phyloP scores from a whole-genome alignment of 37 sponge, comb jelly and placozoan genomes.

The Diacarnus erythraeanus region DNA sequence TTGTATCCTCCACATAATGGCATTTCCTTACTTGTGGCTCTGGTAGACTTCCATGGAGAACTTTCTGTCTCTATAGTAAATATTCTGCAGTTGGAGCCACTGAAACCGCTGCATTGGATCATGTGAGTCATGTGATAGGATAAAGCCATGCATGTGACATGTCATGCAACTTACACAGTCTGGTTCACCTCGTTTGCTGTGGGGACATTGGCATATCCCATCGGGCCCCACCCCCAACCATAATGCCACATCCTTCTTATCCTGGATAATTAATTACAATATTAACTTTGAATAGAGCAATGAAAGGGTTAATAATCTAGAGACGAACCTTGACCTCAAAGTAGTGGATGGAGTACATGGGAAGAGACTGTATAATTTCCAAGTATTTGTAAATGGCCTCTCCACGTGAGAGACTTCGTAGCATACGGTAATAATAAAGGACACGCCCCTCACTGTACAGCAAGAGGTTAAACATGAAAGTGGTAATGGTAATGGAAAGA shows the following conservation, averaged over 20 bases:
- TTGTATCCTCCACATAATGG: no score
- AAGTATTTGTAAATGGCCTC: conserved; percentile 73
- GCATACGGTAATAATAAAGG: conserved; percentile 40
- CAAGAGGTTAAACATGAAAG: background rate
- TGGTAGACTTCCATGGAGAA: conserved; percentile 83
- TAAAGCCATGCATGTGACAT: background rate
- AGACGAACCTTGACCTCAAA: conserved; percentile 66
- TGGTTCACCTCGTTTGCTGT: conserved; percentile 25
- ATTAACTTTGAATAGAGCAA: background rate
- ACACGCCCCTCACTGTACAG: conserved; percentile 53
- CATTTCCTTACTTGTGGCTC: conserved; percentile 37
- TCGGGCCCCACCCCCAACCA: conserved; percentile 68
- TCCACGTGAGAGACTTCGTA: conserved; percentile 55
- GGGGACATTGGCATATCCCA: conserved; percentile 37
- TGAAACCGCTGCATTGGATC: conserved; percentile 47
- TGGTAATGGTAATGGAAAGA: no score
- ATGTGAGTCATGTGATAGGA: background rate
- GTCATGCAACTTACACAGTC: conserved; percentile 28
- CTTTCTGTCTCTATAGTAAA: conserved; percentile 77
- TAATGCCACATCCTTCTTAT: conserved; percentile 39
- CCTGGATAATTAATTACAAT: background rate
- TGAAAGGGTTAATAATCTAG: background rate
- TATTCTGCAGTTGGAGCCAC: conserved; percentile 80
- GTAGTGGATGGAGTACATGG: conserved; percentile 70
- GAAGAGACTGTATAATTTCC: conserved; percentile 62